Base-by-base conservation (phyloP, 2,113 vertebrate genomes). In the Greenwoodochromis staneri region DNA sequence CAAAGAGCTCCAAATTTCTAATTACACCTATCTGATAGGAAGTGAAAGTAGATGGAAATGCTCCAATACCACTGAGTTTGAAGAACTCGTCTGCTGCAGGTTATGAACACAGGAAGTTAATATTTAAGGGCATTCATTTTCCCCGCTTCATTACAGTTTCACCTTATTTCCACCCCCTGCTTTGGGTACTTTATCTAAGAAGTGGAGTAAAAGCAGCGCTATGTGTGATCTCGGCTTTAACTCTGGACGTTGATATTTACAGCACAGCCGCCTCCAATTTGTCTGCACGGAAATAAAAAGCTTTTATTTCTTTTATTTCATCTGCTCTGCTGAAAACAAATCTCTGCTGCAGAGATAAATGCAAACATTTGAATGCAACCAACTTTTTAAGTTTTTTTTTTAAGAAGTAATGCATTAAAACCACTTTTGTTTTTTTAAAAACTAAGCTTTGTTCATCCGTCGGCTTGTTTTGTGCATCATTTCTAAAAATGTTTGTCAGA, bases 401-500 rank as follows among this genome's bases (percentile, higher is more conserved):
- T 42, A 14, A 0, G 5, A 24, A 16, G 13, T 10, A 14, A 73
- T 10, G 21, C 69, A 47, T 17, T 47, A 45, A 47, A 61, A 61
- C 9, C 29, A 61, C 57, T 31, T 27, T 31, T 17, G 2, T 1
- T 59, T 59, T 29, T 59, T 59, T 31, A 5, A 0, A 59, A 34
- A 19, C 16, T 4, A 0, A 0, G 2, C 0, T 63, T 27, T 34
- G 0, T 24, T 71, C 21, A 0, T 45, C 13, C 3, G 1, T 6
- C 21, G 1, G 38, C n/a, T 27, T 42, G 13, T 27, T 24, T 73
- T 45, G 66, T 61, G n/a, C 11, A 19, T 63, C 0, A 38, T 66
- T 45, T 71, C 66, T 42, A 16, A 71, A 6, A 42, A 0, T 9
- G 19, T 71, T 66, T 71, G 34, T 13, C 0, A 55, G 21, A 55